Evolutionary conservation across 2,888 invertebrate genomes (phyloP), one percentile per base, ranked within the genome.

Genomic region (Diplolepis rosae): DNA sequence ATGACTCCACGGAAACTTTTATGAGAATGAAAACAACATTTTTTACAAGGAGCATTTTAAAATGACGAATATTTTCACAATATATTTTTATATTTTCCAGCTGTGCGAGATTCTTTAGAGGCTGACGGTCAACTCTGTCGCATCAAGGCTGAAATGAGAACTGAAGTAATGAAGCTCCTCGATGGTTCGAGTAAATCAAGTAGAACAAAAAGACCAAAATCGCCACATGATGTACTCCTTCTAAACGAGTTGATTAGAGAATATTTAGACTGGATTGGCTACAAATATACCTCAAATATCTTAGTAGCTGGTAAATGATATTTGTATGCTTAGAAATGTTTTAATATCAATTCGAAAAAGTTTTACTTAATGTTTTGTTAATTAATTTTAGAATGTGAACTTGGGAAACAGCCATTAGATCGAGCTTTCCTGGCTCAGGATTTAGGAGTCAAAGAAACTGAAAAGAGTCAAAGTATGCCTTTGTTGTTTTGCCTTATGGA

Each of bases 221-320:
- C 80, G 22, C 82, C 88, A 13, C 82, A 83, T 15, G 82, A 88
- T 71, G 79, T 88, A 28, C 48, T 91, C 42, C 86, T 94, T 0
- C 89, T 93, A 51, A 94, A 94, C 79, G 93, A 93, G 82, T 88
- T 94, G 0, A 90, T 94, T 4, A 88, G 92, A 71, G 94, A 94
- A 83, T 94, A 94, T 82, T 85, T 94, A 3, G 90, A 92, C 77
- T 94, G 94, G 94, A 93, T 93, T 79, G 94, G 93, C 0, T 94
- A 93, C 79, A 89, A 92, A 28, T 93, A 93, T 77, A 92, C 93
- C 0, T 90, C 91, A 0, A 90, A 90, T 0, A 91, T 92, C 30
- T 89, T 92, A 87, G 82, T 87, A 30, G 90, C 92, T 51, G 92
- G 89, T 89, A 77, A 69, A 22, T 50, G 68, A 48, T 51, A 50